phyloP scores from a whole-genome alignment of 2,888 invertebrate species.

The Lysandra bellargus region DNA sequence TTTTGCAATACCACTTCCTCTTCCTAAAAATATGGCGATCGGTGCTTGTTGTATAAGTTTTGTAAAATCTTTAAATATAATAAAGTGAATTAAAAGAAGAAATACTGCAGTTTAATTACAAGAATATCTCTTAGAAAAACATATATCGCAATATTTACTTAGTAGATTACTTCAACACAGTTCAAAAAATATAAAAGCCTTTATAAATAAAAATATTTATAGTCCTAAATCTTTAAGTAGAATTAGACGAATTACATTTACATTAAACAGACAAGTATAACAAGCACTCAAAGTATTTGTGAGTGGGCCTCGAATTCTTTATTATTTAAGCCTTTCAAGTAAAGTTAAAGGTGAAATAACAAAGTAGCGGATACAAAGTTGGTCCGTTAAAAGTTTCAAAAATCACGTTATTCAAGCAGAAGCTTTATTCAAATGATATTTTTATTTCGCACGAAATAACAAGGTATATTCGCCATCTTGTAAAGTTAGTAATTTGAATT shows the following conservation, averaged over 20 bases:
- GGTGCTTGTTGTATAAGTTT: too few relatives aligned
- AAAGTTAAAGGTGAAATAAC: not conserved
- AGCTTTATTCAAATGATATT: not conserved
- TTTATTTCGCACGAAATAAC: not conserved
- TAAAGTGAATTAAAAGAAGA: too few relatives aligned
- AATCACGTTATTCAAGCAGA: not conserved
- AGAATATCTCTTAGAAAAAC: too few relatives aligned
- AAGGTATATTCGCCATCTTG: not conserved
- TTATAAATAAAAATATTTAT: not conserved
- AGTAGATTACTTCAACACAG: too few relatives aligned
- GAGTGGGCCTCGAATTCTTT: not conserved
- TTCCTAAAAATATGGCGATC: too few relatives aligned
- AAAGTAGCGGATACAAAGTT: not conserved
- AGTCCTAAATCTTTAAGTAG: not conserved
- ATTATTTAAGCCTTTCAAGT: not conserved
- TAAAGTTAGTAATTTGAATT: not conserved
- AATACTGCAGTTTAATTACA: too few relatives aligned
- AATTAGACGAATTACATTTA: not conserved
- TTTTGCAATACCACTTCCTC: too few relatives aligned
- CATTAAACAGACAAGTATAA: not conserved
- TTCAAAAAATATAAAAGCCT: not conserved
- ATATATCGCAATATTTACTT: too few relatives aligned
- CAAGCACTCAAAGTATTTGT: constrained; percentile 6
- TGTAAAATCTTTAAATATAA: too few relatives aligned
- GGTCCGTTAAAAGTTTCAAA: not conserved